Evolutionary conservation across 2,888 invertebrate genomes (phyloP).

Genomic region (Amphipyra berbera): DNA sequence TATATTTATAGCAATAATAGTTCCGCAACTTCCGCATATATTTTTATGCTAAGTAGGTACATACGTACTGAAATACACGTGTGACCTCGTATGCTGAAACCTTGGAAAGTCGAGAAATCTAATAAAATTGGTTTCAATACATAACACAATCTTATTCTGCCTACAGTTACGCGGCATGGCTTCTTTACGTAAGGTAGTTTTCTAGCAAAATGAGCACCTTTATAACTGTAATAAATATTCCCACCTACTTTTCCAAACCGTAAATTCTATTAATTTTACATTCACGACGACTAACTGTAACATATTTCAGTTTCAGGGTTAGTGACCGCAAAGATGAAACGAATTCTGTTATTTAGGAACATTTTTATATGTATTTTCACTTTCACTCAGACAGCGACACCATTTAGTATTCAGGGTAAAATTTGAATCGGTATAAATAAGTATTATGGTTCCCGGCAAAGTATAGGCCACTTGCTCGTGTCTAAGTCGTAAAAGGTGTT

Average conservation of each 20-base stretch:
- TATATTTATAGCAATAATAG: slow-evolving; percentile 6
- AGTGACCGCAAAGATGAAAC: slow-evolving; percentile 27
- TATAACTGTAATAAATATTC: too few species aligned
- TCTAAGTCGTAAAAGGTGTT: background rate
- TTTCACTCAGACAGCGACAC: too few species aligned
- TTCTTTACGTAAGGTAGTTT: too few species aligned
- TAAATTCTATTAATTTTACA: slow-evolving; percentile 9
- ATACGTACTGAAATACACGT: slow-evolving; percentile 25
- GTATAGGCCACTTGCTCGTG: background rate
- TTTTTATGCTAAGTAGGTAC: background rate
- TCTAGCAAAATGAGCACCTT: too few species aligned
- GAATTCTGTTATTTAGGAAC: too few species aligned
- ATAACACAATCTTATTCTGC: too few species aligned
- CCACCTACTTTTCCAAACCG: too few species aligned
- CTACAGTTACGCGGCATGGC: too few species aligned
- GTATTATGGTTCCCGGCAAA: too few species aligned
- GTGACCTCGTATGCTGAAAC: slow-evolving; percentile 25
- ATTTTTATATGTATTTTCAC: slow-evolving; percentile 8
- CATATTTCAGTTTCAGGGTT: slow-evolving; percentile 10
- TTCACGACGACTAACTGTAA: slow-evolving; percentile 11
- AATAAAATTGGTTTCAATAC: background rate
- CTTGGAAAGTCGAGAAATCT: slow-evolving; percentile 10
- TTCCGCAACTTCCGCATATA: too few species aligned
- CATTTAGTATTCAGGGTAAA: too few species aligned
- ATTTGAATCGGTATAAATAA: too few species aligned